Evolutionary conservation across 2,888 invertebrate genomes (phyloP).

Genomic region (Himalopsyche anomala): DNA sequence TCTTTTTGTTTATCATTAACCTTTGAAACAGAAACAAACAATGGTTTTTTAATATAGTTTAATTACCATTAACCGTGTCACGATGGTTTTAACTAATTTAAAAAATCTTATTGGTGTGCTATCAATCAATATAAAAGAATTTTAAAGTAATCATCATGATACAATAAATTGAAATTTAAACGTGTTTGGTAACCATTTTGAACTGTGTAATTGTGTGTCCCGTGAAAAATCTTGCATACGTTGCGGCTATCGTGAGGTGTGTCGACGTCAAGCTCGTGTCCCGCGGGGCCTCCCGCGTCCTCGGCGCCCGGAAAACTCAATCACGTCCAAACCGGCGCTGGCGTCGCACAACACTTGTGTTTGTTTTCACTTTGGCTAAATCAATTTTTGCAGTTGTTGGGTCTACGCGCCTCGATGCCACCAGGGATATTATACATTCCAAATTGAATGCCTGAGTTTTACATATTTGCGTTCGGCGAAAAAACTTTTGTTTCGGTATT

Average conservation of each 20-base stretch:
- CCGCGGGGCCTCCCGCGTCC: neutral
- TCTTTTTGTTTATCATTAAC: no score
- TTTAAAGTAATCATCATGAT: no score
- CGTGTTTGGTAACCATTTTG: no score
- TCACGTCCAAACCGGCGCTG: constrained; percentile 8
- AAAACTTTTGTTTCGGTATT: neutral
- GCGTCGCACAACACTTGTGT: constrained; percentile 34
- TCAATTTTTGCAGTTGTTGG: constrained; percentile 22
- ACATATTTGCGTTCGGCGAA: neutral
- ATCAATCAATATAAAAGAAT: no score
- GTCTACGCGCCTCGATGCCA: neutral
- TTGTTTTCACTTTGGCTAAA: constrained; percentile 34
- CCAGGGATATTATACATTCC: constrained; percentile 9
- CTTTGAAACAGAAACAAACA: no score
- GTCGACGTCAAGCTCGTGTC: neutral
- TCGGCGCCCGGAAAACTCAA: constrained; percentile 26
- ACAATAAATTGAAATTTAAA: no score
- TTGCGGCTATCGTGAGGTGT: neutral
- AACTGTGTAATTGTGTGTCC: neutral
- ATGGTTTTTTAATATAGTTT: no score
- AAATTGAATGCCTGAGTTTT: neutral
- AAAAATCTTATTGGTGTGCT: no score
- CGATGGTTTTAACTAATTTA: no score
- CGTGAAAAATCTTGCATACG: constrained; percentile 1
- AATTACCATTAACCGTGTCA: no score